Base-by-base conservation (phyloP, 2,797 vertebrate species). In the Acipenser transmontanus region DNA sequence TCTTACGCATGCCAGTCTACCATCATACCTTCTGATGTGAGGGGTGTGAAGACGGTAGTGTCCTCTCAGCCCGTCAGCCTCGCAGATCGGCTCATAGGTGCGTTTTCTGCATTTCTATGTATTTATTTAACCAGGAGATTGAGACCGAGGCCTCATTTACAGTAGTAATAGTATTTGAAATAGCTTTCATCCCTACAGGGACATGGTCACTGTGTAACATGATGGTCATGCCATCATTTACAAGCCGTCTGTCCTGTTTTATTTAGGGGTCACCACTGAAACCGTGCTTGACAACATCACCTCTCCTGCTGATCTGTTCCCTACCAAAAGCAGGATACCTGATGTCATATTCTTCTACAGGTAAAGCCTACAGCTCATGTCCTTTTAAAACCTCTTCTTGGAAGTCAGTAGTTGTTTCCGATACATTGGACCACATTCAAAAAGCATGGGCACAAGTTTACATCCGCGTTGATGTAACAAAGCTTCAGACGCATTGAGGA, bases 341-440 rank as follows among this genome's bases (percentile, higher is more conserved):
- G 96, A 99, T 70, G 74, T 98, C 68, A 88, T 96, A 77, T 98
- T 96, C 81, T 98, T 94, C 81, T 98, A 91, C 78, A 93, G 89
- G 96, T 97, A 82, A 85, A 66, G 54, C 52, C 10, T 65, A 20
- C 7, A 7, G 8, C 7, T 8, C 6, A 7, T 48, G 2, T 47
- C 10, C 10, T 50, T 17, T 6, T 51, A 50, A 64, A 34, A 34
- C 34, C 34, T 34, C 34, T 3, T 34, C 34, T 34, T 34, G 34
- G 34, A 34, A 34, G 34, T 34, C 34, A 34, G 34, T 34, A 34
- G 34, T 34, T 34, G 4, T 34, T 34, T 34, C 34, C 4, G 34
- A 34, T 3, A 34, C 34, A 34, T 4, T 34, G 34, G 34, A 34
- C 34, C 34, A 4, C 34, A 34, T 34, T 34, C 34, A 34, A 4